phyloP scores from a whole-genome alignment of 2,113 vertebrate species.

The Spea multiplicata region DNA sequence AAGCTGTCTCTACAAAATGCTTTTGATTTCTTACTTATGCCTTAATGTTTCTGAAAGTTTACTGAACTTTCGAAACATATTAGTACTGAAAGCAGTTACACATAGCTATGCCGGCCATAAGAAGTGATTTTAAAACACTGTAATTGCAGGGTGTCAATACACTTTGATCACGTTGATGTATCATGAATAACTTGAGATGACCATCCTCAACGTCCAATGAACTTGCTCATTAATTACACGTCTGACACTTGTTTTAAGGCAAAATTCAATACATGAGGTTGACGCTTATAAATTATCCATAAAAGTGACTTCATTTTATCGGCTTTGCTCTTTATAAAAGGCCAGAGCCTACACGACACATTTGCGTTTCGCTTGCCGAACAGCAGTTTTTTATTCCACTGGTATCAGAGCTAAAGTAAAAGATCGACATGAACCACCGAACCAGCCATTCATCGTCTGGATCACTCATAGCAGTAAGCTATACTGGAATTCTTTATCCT shows the following conservation, averaged over 20 bases:
- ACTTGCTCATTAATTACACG: not conserved
- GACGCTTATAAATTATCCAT: not conserved
- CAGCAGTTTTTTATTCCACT: not conserved
- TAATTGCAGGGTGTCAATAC: no score
- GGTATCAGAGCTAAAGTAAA: no score
- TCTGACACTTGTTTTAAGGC: not conserved
- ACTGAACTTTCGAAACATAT: no score
- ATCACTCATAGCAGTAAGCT: not conserved
- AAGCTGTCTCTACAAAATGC: no score
- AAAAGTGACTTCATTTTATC: not conserved
- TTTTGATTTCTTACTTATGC: no score
- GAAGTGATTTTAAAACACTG: not conserved
- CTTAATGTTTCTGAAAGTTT: no score
- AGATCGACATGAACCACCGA: not conserved
- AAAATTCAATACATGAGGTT: not conserved
- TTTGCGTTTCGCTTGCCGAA: not conserved
- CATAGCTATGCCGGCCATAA: no score
- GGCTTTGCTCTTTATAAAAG: not conserved
- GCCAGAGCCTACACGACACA: not conserved
- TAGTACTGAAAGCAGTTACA: no score
- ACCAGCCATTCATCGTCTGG: slow-evolving; percentile 7
- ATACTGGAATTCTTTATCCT: not conserved
- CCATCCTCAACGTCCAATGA: no score
- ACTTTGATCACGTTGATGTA: no score
- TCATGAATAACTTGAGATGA: no score